Evolutionary conservation across 1,140 invertebrate species (phyloP).

Genomic region (Andricus grossulariae): DNA sequence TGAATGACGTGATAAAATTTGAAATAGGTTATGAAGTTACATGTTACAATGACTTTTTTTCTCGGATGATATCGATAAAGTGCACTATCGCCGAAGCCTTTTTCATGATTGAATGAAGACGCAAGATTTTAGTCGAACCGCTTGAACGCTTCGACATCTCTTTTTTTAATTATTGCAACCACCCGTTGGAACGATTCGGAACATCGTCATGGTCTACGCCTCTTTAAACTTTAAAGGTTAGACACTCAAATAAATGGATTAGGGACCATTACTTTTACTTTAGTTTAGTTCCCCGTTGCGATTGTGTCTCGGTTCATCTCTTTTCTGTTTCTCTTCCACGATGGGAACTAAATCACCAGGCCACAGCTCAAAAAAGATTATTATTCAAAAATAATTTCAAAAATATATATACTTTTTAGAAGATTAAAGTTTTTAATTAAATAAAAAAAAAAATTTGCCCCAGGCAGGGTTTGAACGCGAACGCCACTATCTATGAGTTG

Average conservation of each 20-base stretch:
- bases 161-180: conserved; percentile 20
- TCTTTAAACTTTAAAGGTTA: neutral
- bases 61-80: conserved; percentile 7
- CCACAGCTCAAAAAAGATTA: neutral
- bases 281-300: too few species aligned
- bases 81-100: neutral
- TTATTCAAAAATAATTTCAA: too few species aligned
- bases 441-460: too few species aligned
- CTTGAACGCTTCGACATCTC: conserved; percentile 20
- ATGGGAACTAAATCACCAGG: conserved; percentile 16
- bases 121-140: conserved; percentile 1
- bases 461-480: too few species aligned
- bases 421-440: too few species aligned
- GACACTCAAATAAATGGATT: neutral
- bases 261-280: too few species aligned
- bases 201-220: conserved; percentile 5
- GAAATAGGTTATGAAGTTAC: neutral
- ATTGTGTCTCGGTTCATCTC: too few species aligned
- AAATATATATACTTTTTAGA: too few species aligned
- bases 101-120: neutral
- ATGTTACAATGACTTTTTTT: too few species aligned
- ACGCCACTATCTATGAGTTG: too few species aligned
- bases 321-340: neutral
- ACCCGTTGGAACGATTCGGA: conserved; percentile 16
- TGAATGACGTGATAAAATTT: neutral